Base-by-base conservation (phyloP, 1,140 invertebrate genomes). In the Linepithema humile region DNA sequence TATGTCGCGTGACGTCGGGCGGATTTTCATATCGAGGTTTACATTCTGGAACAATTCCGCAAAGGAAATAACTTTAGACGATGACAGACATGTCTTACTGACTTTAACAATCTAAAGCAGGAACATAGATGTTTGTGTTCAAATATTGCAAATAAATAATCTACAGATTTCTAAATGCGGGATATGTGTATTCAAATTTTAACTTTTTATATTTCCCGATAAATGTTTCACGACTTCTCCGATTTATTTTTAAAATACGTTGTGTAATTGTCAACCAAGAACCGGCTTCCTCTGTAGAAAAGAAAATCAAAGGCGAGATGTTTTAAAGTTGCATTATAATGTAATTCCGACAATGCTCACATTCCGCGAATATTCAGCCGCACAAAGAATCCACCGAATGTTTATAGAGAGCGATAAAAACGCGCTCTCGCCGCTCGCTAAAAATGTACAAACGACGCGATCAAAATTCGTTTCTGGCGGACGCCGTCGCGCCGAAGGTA, bases 361-460 rank as follows among this genome's bases (percentile, higher is more conserved):
- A 70, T 80, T 70, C 35, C 48, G 17, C 50, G 29, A 77, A 75
- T 77, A 77, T 20, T 82, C 38, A 35, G 48, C 53, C 15, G 10
- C 62, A 15, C 5, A 6, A 43, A 80, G 48, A 70, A 70, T 80
- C 23, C 64, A 55, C 32, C 64, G 38, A 80, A 80, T 55, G 65
- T 43, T 69, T 60, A 50, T 53, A 32, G 38, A n/a, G 7, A 75
- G 43, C 40, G 20, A 6, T 50, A 82, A 82, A 72, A 57, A 59
- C 67, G 67, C 69, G 40, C 53, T 60, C 23, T 43, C 1, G 12
- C 43, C 20, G 15, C 12, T 72, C 67, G 69, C 78, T 59, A 75
- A 82, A 82, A 73, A 75, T 59, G 35, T 77, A 62, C 80, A 74
- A 82, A 62, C 55, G 69, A 82, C 55, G 29, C 40, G 55, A 82